Base-by-base conservation (phyloP, 2,797 vertebrate genomes). In the Bovichtus variegatus region DNA sequence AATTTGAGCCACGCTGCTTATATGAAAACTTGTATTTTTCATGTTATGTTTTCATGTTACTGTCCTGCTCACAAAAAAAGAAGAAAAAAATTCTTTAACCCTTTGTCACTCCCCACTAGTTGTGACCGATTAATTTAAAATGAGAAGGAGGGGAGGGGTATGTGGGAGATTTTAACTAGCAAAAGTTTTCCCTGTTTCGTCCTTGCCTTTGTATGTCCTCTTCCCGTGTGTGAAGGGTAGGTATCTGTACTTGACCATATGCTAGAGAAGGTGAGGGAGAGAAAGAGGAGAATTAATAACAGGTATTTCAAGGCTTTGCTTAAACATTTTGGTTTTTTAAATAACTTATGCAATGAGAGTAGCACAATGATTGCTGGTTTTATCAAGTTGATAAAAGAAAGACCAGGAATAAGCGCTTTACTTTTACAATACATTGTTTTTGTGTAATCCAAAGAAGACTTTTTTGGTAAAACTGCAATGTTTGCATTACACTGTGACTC, bases 211-310 rank as follows among this genome's bases (percentile, higher is more conserved):
- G 96, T 99, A 99, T 93, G 95, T 97, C 96, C 97, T 98, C 96
- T 99, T 99, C 83, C 98, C 98, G 0, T 99, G 98, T 84, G 98
- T 99, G 96, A 99, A 99, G 27, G 98, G 98, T 85, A 99, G 96
- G 96, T 99, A 99, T 95, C 98, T 97, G 95, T 99, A 99, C 95
- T 99, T 99, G 93, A 99, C 91, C 98, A 99, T 99, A 94, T 99
- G 98, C 98, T 99, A 89, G 51, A 83, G 89, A 92, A 53, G 87
- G 89, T 63, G 51, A 74, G 88, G 23, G 71, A 78, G 69, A 85
- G 76, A 76, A 84, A 67, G 9, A 81, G 16, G 25, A 72, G 31
- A 65, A 44, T 86, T 72, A 89, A 57, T 3, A n/a, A 60, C 15
- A 47, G 18, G 8, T 46, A 38, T 36, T 34, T 57, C 10, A 13